phyloP scores from a whole-genome alignment of 1,140 invertebrate species.

The Drosophila tristis region DNA sequence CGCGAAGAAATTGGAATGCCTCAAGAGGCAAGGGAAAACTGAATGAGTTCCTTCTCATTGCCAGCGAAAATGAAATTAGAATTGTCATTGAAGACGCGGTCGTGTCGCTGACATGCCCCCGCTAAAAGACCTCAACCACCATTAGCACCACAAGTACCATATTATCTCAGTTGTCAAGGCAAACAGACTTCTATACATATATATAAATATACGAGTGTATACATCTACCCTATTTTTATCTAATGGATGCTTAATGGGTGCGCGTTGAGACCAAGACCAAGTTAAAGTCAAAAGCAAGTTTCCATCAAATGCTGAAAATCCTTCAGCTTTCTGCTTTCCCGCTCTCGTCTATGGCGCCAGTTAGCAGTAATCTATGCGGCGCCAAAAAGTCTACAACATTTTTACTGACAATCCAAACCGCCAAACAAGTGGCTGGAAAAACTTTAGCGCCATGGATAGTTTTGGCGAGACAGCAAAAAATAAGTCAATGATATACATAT shows the following conservation, averaged over 20 bases:
- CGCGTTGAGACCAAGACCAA: slow-evolving; percentile 52
- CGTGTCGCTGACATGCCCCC: slow-evolving; percentile 61
- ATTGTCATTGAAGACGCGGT: slow-evolving; percentile 64
- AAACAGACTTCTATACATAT: slow-evolving; percentile 34
- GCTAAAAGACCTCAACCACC: slow-evolving; percentile 12
- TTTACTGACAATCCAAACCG: slow-evolving; percentile 73
- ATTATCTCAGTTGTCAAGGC: slow-evolving; percentile 48
- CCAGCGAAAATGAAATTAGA: slow-evolving; percentile 79
- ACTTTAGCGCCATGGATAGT: slow-evolving; percentile 54
- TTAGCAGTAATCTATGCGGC: slow-evolving; percentile 74
- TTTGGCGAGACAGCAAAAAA: slow-evolving; percentile 40
- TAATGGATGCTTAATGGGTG: slow-evolving; percentile 57
- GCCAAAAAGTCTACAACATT: slow-evolving; percentile 79
- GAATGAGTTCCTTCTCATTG: slow-evolving; percentile 47
- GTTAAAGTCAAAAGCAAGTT: slow-evolving; percentile 51
- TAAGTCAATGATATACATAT: not conserved
- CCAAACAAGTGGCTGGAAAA: slow-evolving; percentile 45
- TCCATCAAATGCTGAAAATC: slow-evolving; percentile 8
- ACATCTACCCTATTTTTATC: slow-evolving; percentile 59
- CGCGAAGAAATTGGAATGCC: slow-evolving; percentile 79
- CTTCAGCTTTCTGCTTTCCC: slow-evolving; percentile 7
- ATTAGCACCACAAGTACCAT: not conserved
- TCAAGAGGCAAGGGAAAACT: slow-evolving; percentile 30
- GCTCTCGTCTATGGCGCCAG: slow-evolving; percentile 62
- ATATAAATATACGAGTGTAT: slow-evolving; percentile 10